Percentiles rank a stretch among this genome's conserved stretches.
Evolutionary conservation across 2,113 vertebrate species (phyloP).

Genomic region (Indicator indicator): DNA sequence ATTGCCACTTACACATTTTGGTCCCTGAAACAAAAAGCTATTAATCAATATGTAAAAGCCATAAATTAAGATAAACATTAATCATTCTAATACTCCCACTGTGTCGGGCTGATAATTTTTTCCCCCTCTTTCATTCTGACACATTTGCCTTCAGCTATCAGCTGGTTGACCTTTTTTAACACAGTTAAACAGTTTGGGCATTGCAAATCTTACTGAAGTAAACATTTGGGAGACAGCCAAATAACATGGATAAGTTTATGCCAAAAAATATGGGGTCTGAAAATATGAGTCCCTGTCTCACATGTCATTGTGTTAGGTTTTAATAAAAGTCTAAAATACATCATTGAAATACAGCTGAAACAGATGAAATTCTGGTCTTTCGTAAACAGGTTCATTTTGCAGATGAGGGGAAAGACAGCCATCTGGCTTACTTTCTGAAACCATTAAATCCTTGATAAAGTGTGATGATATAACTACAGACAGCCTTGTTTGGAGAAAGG

Average conservation of each 20-base stretch:
- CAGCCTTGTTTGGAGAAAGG: background rate
- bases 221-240: slow-evolving; percentile 36
- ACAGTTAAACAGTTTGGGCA: slow-evolving; percentile 51
- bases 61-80: slow-evolving; percentile 77
- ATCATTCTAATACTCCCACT: slow-evolving; percentile 75
- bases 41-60: slow-evolving; percentile 77
- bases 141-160: slow-evolving; percentile 68
- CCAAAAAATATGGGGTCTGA: background rate
- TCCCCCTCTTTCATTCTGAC: slow-evolving; percentile 64
- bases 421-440: slow-evolving; percentile 14
- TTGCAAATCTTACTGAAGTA: slow-evolving; percentile 49
- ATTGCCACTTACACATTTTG: slow-evolving; percentile 73
- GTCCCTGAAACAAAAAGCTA: slow-evolving; percentile 74
- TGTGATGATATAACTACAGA: background rate
- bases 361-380: background rate
- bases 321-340: background rate
- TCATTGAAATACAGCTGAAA: background rate
- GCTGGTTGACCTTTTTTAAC: slow-evolving; percentile 58
- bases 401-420: background rate
- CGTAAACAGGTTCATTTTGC: background rate
- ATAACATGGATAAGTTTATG: background rate
- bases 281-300: background rate
- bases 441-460: background rate
- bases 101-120: slow-evolving; percentile 67
- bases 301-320: background rate